Percentiles rank a stretch among this genome's conserved stretches.
These are phyloP conservation scores for Thalpophila matura DNA, from an alignment of 2,888 invertebrate genomes.

Conservation along the genomic window DNA sequence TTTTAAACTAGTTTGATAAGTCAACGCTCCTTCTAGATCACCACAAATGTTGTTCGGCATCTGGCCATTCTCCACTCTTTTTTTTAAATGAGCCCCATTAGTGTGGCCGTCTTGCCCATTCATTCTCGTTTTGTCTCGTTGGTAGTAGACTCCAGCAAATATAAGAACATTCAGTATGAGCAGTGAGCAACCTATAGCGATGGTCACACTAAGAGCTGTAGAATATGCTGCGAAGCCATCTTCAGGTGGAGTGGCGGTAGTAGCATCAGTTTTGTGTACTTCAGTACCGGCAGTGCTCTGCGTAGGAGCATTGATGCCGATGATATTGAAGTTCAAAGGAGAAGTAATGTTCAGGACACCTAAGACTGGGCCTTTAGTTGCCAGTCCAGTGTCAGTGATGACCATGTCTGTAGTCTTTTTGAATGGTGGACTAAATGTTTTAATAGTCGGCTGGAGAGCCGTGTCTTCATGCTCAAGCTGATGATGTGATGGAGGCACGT, in stretches of 20 bases:
- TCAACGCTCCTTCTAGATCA: constrained; percentile 92
- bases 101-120: constrained; percentile 90
- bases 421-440: constrained; percentile 90
- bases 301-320: constrained; percentile 81
- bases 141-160: constrained; percentile 98
- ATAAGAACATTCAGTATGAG: constrained; percentile 97
- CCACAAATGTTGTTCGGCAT: constrained; percentile 97
- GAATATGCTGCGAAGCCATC: constrained; percentile 97
- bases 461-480: constrained; percentile 94
- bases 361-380: constrained; percentile 82
- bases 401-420: constrained; percentile 90
- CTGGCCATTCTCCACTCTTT: constrained; percentile 95
- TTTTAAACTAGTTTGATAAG: constrained; percentile 90
- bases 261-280: constrained; percentile 81
- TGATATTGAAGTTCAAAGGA: constrained; percentile 83
- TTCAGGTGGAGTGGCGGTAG: constrained; percentile 92
- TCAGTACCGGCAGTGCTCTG: constrained; percentile 77
- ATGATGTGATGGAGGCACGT: constrained; percentile 96
- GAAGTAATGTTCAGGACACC: constrained; percentile 84
- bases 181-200: constrained; percentile 98
- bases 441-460: constrained; percentile 88
- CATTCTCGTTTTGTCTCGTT: constrained; percentile 95
- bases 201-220: constrained; percentile 97
- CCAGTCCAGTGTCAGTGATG: constrained; percentile 82
- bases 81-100: constrained; percentile 91